Evolutionary conservation across 2,888 invertebrate genomes (phyloP), one percentile per base, ranked within the genome.

Genomic region (Caenorhabditis sp.): DNA sequence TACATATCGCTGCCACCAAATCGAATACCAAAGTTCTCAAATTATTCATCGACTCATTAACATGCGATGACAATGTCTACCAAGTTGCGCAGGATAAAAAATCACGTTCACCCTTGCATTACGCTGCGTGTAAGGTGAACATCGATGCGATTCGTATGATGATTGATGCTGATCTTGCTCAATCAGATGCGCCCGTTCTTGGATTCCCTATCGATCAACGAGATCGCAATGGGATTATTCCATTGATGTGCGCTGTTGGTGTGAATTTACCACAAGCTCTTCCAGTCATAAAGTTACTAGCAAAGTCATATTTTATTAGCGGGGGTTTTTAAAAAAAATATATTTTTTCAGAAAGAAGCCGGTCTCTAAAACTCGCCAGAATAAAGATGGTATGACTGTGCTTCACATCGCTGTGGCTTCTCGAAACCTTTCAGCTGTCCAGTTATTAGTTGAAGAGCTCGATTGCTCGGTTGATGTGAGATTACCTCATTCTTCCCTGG

Each of bases 391-490:
- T 52, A 76, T 78, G 54, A 70, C 85, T 0, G 84, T 84, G 4
- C 66, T 86, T 1, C 86, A 86, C 68, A 71, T 87, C 12, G 85
- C 85, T 0, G 86, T 86, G 3, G 78, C 85, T 14, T 82, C 85
- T 1, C 63, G 84, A 36, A 87, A 86, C 53, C 43, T 81, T 0
- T 63, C 64, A 0, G 82, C 77, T 3, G 75, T 86, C 8, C 61
- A 80, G 21, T 63, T 84, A 1, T 59, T 85, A 7, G 61, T 84
- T 1, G 62, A 63, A 10, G 75, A 82, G 14, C 57, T 78, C 10
- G 57, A 63, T 31, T 50, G 69, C 17, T 69, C 70, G 12, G 50
- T 75, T 1, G 78, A 78, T 31, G 71, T 71, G 17, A 52, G 17
- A 14, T 58, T n/a, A n/a, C n/a, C n/a, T n/a, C n/a, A n/a, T n/a